These are phyloP conservation scores for Athene noctua DNA, from an alignment of 2,113 vertebrate species.

Conservation along the genomic window DNA sequence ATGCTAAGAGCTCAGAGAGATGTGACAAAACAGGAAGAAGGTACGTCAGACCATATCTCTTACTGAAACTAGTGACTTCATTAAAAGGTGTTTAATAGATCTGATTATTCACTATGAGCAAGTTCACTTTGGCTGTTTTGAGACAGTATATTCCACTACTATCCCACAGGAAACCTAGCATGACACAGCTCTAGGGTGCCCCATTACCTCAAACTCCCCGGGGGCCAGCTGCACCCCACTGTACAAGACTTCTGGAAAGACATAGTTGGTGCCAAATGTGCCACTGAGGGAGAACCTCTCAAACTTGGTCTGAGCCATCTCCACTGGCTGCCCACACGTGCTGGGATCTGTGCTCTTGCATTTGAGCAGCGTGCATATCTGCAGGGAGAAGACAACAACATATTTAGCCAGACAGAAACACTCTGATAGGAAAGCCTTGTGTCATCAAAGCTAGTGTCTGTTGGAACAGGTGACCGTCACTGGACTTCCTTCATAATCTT, in stretches of 20 bases:
- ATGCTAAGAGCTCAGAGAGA: neutral
- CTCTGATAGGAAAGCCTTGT: neutral
- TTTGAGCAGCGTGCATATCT: conserved; percentile 76
- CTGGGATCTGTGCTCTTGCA: conserved; percentile 35
- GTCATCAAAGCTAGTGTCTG: neutral
- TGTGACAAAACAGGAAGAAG: neutral
- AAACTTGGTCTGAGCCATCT: conserved; percentile 65
- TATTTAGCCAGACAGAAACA: neutral
- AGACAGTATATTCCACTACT: neutral
- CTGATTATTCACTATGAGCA: neutral
- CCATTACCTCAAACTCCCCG: conserved; percentile 71
- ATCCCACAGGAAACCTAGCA: neutral
- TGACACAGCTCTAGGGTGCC: neutral
- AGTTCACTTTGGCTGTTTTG: neutral
- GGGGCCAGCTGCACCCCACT: conserved; percentile 67
- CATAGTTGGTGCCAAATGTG: conserved; percentile 66
- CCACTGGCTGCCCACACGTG: conserved; percentile 53
- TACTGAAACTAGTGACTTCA: neutral
- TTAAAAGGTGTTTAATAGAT: neutral
- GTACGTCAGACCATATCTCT: rapidly evolving
- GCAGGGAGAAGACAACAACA: neutral
- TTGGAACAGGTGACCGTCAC: neutral
- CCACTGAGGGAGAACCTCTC: conserved; percentile 74
- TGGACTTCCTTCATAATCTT: neutral
- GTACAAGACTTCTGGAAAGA: conserved; percentile 77